phyloP scores from a whole-genome alignment of 1,140 invertebrate genomes.

The Leptestheria dahalacensis region DNA sequence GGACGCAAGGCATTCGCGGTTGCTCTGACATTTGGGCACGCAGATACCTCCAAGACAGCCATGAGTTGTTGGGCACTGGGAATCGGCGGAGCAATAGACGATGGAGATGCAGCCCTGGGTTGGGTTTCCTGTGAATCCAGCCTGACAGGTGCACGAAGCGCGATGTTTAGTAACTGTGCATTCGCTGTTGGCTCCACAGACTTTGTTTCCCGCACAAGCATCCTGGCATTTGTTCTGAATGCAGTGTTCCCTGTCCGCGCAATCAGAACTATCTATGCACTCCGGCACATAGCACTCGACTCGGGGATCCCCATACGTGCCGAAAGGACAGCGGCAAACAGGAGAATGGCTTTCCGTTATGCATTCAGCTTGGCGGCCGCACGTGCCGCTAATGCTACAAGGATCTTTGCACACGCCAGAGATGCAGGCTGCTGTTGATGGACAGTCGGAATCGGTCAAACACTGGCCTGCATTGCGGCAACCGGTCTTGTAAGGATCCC shows the following conservation, averaged over 20 bases:
- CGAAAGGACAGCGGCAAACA: conserved; percentile 52
- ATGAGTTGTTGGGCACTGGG: conserved; percentile 60
- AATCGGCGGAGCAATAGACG: conserved; percentile 50
- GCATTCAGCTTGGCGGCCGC: conserved; percentile 61
- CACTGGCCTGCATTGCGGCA: conserved; percentile 66
- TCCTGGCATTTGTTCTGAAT: conserved; percentile 61
- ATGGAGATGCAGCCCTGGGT: conserved; percentile 60
- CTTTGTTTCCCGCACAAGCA: conserved; percentile 58
- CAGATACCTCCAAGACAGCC: conserved; percentile 68
- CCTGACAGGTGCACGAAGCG: conserved; percentile 54
- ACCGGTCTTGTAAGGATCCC: conserved; percentile 47
- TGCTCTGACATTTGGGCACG: conserved; percentile 51
- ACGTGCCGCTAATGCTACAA: conserved; percentile 45
- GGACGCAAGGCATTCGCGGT: conserved; percentile 60
- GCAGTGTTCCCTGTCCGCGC: conserved; percentile 49
- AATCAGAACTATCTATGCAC: conserved; percentile 64
- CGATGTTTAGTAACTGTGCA: conserved; percentile 41
- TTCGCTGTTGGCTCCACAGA: conserved; percentile 61
- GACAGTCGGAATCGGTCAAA: conserved; percentile 59
- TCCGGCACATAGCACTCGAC: conserved; percentile 50
- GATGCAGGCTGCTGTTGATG: conserved; percentile 53
- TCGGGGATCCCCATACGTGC: conserved; percentile 22
- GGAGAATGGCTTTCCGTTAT: conserved; percentile 41
- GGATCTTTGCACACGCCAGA: conserved; percentile 64
- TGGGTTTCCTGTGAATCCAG: conserved; percentile 70